These are phyloP conservation scores for Sabatieria punctata DNA, from an alignment of 2,888 invertebrate genomes.

Conservation along the genomic window DNA sequence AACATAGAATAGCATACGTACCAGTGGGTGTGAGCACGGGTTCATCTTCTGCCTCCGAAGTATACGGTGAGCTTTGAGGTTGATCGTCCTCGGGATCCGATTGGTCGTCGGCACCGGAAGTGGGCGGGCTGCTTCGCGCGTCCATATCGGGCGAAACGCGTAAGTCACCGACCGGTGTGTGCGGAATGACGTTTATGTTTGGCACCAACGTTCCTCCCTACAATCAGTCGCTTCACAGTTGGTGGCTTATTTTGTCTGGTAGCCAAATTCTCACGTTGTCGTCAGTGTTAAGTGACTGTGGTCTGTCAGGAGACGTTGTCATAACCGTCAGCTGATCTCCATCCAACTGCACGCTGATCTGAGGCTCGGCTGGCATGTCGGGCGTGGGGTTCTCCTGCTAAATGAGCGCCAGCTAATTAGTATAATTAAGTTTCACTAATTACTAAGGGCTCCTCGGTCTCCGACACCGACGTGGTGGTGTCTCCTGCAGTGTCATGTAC, in stretches of 20 bases:
- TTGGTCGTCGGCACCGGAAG: conserved; percentile 27
- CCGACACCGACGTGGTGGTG: too few species aligned
- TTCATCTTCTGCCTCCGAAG: conserved; percentile 1
- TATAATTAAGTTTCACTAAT: too few species aligned
- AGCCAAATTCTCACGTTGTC: conserved; percentile 2
- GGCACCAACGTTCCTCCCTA: conserved; percentile 19
- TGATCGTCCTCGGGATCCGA: conserved; percentile 38
- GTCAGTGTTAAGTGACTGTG: conserved; percentile 12
- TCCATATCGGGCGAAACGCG: neutral
- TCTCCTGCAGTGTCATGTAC: too few species aligned
- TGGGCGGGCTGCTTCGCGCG: conserved; percentile 11
- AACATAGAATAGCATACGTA: too few species aligned
- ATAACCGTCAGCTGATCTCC: conserved; percentile 34
- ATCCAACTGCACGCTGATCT: conserved; percentile 34
- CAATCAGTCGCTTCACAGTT: too few species aligned
- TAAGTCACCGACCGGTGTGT: conserved; percentile 26
- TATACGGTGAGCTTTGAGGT: conserved; percentile 14
- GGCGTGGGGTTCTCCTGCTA: too few species aligned
- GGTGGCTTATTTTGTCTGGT: conserved; percentile 5
- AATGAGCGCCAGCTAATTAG: too few species aligned
- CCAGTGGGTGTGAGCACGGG: too few species aligned
- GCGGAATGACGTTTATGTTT: conserved; percentile 27
- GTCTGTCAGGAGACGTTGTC: conserved; percentile 15
- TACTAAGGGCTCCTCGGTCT: too few species aligned
- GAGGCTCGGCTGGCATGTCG: neutral